Evolutionary conservation across 2,888 invertebrate genomes (phyloP), one percentile per base, ranked within the genome.

Genomic region (Amblyjoppa proteus): DNA sequence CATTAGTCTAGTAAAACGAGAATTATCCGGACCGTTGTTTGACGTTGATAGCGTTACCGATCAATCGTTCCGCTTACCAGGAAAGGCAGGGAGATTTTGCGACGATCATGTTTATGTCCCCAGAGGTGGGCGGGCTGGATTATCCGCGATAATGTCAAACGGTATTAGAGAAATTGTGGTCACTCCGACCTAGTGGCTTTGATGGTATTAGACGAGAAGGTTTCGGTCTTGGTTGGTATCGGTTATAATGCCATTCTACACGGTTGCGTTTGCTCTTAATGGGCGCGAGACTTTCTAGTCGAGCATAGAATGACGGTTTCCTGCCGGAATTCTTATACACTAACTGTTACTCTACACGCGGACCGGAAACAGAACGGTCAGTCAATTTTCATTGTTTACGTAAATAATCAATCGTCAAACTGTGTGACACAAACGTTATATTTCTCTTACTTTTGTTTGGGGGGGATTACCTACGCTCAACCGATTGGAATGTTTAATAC

Each of bases 141-240:
- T 83, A 84, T 86, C 80, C 75, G 38, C 28, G 41, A 69, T 56
- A 68, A 79, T 69, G 31, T 31, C 69, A 77, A 73, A 73, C 80
- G 80, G 81, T 56, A 77, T 87, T 85, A 79, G 51, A 79, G 28
- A 74, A 73, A 87, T 53, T 61, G 68, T 56, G 64, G 58, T 73
- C 34, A 34, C 11, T n/a, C 4, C 6, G 28, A 5, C 56, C 2
- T 5, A 31, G 38, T 70, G 58, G 34, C 69, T 78, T 78, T 70
- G 78, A 78, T 70, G 58, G 78, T 69, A 78, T 78, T 78, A 76
- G 51, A 20, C n/a, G 34, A 7, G 7, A 20, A 31, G 45, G 38
- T 76, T 51, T 76, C n/a, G 38, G 64, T 31, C 4, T 31, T 0
- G 9, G 61, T 16, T 49, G 64, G 64, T 34, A 51, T 20, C 51